Conservation (phyloP, 2,113 vertebrate species). For the Mystacornis crossleyi region DNA sequence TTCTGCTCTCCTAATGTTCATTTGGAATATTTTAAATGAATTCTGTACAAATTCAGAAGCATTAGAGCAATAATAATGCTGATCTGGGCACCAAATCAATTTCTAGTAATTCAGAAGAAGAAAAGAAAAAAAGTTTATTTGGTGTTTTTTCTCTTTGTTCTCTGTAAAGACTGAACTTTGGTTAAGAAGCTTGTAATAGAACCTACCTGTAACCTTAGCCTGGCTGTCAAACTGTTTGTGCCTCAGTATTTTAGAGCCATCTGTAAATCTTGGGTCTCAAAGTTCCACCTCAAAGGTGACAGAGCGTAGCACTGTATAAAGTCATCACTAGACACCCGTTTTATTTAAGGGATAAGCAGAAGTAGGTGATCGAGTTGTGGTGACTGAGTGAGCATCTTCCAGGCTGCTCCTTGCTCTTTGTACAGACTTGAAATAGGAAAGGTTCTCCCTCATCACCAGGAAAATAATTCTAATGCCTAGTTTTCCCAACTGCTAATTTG, state of each 20-base stretch:
- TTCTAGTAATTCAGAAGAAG: background rate
- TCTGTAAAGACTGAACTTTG: background rate
- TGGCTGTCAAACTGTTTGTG: background rate
- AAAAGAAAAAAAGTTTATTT: background rate
- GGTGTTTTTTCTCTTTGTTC: background rate
- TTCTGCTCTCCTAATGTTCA: background rate
- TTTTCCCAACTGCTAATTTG: background rate
- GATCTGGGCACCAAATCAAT: background rate
- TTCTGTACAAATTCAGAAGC: background rate
- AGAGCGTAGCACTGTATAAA: background rate
- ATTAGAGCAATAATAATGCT: background rate
- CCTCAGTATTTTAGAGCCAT: background rate
- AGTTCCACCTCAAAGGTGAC: background rate
- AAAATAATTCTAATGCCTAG: background rate
- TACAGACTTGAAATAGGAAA: background rate
- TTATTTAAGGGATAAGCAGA: background rate
- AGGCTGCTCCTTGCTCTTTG: background rate
- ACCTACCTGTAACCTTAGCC: background rate
- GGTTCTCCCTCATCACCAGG: background rate
- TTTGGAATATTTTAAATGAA: background rate
- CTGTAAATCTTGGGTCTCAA: background rate
- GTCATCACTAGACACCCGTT: rapidly evolving
- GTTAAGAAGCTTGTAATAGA: background rate
- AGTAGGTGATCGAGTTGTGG: background rate
- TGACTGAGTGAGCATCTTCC: background rate